Base-by-base conservation (phyloP, 2,113 vertebrate genomes). In the Meriones unguiculatus region DNA sequence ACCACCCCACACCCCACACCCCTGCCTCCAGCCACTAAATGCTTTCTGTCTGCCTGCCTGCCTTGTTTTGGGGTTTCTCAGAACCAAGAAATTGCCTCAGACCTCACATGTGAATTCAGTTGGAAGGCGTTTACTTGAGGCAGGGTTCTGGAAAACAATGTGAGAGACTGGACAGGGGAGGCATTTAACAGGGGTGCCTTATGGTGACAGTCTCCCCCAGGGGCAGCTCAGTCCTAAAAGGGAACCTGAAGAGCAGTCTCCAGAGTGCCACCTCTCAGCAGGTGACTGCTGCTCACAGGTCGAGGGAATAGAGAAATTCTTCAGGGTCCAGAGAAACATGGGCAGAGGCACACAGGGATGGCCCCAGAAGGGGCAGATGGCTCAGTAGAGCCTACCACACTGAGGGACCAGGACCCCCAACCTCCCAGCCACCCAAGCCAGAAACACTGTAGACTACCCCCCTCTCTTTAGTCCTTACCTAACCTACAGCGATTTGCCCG, bases 231-330 rank as follows among this genome's bases (percentile, higher is more conserved):
- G 24, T 94, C 59, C 81, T 62, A 30, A 25, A 3, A 65, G 52
- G 62, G 4, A 70, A 30, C 59, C 35, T 59, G 30, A 20, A 32
- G 25, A 5, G 24, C 54, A 10, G 14, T 30, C 2, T 2, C 62
- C 73, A 41, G 41, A 24, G 35, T 3, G 46, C 8, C 38, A 2
- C 0, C 57, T 14, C n/a, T 22, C 5, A n/a, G 7, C 54, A 4
- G 73, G 52, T 0, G 18, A 38, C 80, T 62, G 24, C 35, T 13
- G 4, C 32, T 14, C 12, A 4, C n/a, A 7, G 81, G 77, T 11
- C 25, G 2, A 35, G 7, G 70, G 57, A 24, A 17, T 72, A 73
- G 64, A 94, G 80, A 25, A 24, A 15, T 78, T 38, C 92, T 91
- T 89, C 25, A 1, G 41, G 77, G 84, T 13, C 90, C 28, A n/a